Evolutionary conservation across 2,888 invertebrate genomes (phyloP).

Genomic region (Lycocerus yunnanus): DNA sequence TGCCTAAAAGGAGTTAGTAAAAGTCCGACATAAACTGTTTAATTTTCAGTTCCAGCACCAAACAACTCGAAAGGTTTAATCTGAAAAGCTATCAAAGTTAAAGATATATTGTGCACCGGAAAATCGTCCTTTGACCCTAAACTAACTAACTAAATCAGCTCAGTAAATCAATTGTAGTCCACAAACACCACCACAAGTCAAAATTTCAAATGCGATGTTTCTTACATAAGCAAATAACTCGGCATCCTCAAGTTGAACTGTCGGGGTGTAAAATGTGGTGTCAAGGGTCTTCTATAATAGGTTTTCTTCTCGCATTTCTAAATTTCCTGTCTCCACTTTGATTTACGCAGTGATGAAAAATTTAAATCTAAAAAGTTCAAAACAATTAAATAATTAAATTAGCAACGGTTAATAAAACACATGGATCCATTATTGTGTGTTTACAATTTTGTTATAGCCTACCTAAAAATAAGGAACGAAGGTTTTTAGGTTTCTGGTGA

Average conservation of each 20-base stretch:
- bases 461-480: too few relatives aligned
- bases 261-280: neutral
- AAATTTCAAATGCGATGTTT: constrained; percentile 8
- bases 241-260: neutral
- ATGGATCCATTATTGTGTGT: too few relatives aligned
- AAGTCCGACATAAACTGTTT: neutral
- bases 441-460: too few relatives aligned
- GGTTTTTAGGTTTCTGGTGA: too few relatives aligned
- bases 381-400: too few relatives aligned
- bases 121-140: constrained; percentile 15
- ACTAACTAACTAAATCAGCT: constrained; percentile 18
- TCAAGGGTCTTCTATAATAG: neutral
- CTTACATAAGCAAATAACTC: neutral
- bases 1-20: neutral
- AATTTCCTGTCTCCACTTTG: neutral
- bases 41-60: neutral
- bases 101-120: constrained; percentile 13
- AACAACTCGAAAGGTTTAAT: constrained; percentile 15
- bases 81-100: constrained; percentile 13
- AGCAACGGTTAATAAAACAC: too few relatives aligned
- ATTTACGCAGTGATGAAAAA: too few relatives aligned
- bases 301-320: neutral
- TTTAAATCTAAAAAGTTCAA: too few relatives aligned
- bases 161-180: constrained; percentile 13
- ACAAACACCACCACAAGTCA: constrained; percentile 16